Evolutionary conservation across 2,888 invertebrate species (phyloP).

Genomic region (Zelleria hepariella): DNA sequence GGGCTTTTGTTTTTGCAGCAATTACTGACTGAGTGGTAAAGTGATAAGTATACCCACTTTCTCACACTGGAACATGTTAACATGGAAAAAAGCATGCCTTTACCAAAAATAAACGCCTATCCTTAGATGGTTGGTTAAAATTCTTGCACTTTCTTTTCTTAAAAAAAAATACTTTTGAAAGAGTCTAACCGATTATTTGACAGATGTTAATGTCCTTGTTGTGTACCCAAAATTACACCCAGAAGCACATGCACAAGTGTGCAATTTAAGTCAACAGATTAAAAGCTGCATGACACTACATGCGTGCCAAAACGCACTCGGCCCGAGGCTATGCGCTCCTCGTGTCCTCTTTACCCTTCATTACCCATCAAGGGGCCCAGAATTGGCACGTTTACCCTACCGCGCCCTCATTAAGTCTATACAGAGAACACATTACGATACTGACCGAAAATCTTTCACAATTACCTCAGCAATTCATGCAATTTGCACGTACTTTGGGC

Average conservation of each 20-base stretch:
- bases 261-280: not conserved
- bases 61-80: no score
- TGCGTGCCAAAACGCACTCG: not conserved
- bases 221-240: not conserved
- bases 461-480: conserved; percentile 54
- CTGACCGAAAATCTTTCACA: conserved; percentile 45
- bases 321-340: not conserved
- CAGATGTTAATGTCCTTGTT: not conserved
- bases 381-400: conserved; percentile 1
- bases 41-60: no score
- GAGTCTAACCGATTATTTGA: not conserved
- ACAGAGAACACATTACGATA: conserved; percentile 39
- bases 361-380: not conserved
- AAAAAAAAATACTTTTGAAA: not conserved
- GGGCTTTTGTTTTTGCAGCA: no score
- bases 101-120: no score
- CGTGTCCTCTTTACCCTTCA: not conserved
- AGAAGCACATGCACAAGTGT: not conserved
- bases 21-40: no score
- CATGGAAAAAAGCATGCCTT: no score
- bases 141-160: not conserved
- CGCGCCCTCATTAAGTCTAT: conserved; percentile 33
- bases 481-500: conserved; percentile 52
- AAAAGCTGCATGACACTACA: not conserved
- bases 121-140: not conserved